Conservation (phyloP, 2,888 invertebrate genomes). For the Nemoura dubitans region DNA sequence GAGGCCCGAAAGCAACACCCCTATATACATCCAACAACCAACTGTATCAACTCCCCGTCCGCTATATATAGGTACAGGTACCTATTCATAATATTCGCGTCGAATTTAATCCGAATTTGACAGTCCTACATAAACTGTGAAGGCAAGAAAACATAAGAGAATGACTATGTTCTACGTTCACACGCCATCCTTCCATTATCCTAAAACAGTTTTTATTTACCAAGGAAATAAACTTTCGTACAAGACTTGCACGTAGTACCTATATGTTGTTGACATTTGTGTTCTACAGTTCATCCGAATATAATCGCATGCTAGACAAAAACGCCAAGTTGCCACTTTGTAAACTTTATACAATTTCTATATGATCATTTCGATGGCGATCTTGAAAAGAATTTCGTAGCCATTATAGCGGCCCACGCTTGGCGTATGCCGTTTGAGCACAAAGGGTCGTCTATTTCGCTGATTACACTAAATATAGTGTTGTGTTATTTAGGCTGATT, state of each 20-base stretch:
- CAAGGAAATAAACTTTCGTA: not conserved
- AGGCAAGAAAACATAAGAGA: not conserved
- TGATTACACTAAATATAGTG: not conserved
- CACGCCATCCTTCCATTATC: not conserved
- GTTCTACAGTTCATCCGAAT: not conserved
- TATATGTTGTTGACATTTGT: not conserved
- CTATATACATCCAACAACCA: not conserved
- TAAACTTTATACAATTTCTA: not conserved
- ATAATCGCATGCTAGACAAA: not conserved
- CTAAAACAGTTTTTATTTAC: not conserved
- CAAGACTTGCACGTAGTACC: not conserved
- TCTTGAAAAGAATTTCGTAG: not conserved
- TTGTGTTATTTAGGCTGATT: not conserved
- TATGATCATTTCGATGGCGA: not conserved
- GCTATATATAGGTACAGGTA: not conserved
- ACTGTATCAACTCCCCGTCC: not conserved
- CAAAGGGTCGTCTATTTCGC: not conserved
- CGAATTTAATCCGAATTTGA: not conserved
- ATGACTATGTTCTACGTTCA: not conserved
- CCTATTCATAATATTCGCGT: not conserved
- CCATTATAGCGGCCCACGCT: not conserved
- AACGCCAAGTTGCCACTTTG: not conserved
- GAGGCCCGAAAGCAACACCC: not conserved
- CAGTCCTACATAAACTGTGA: not conserved
- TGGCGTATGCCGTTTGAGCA: not conserved